Evolutionary conservation across 2,113 vertebrate species (phyloP).

Genomic region (Ibidorhyncha struthersii): DNA sequence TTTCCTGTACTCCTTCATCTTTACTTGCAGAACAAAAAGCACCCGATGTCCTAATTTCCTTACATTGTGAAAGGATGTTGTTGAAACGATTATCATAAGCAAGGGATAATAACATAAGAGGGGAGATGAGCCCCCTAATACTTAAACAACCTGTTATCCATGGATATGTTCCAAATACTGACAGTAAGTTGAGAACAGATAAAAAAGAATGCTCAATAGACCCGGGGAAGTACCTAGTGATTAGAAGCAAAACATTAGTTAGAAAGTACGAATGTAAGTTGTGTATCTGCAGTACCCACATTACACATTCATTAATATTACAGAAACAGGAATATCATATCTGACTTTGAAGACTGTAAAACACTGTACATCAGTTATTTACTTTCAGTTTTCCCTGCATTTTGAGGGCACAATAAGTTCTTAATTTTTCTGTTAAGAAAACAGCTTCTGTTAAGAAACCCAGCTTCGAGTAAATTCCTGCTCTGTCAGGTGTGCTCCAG

Average conservation of each 20-base stretch:
- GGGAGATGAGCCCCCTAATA: not conserved
- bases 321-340: not conserved
- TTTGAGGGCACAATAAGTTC: not conserved
- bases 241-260: not conserved
- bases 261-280: not conserved
- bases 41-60: not conserved
- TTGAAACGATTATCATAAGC: not conserved
- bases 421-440: not conserved
- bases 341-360: not conserved
- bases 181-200: not conserved
- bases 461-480: not conserved
- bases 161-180: not conserved
- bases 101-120: not conserved
- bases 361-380: not conserved
- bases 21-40: not conserved
- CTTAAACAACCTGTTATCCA: not conserved
- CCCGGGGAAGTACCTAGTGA: not conserved
- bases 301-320: not conserved
- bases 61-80: not conserved
- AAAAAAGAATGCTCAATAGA: not conserved
- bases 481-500: not conserved
- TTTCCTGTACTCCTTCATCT: not conserved
- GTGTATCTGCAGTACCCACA: not conserved
- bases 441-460: not conserved
- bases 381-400: not conserved